Percentiles rank a stretch among this genome's conserved stretches.
Evolutionary conservation across 1,140 invertebrate species (phyloP).

Genomic region (Drosophila nigromelanica): DNA sequence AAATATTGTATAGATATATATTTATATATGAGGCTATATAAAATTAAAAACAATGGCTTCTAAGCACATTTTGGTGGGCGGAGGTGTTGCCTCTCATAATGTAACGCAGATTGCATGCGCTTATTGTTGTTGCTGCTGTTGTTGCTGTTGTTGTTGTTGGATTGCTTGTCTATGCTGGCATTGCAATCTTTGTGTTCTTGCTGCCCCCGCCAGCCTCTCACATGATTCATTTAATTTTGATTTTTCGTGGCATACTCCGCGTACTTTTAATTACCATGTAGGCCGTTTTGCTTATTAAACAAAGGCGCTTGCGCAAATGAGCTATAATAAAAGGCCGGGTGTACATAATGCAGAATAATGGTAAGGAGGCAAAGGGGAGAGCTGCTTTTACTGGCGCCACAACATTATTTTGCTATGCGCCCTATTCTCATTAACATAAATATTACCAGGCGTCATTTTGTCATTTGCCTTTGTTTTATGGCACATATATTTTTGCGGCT

Average conservation of each 20-base stretch:
- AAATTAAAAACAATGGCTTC: slow-evolving; percentile 59
- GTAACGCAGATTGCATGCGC: slow-evolving; percentile 50
- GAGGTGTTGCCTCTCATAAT: slow-evolving; percentile 57
- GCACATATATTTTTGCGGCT: slow-evolving; percentile 41
- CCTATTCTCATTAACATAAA: slow-evolving; percentile 31
- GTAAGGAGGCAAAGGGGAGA: not conserved
- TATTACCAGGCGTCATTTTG: slow-evolving; percentile 56
- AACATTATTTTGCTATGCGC: slow-evolving; percentile 43
- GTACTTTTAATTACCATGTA: slow-evolving; percentile 74
- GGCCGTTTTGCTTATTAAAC: slow-evolving; percentile 75
- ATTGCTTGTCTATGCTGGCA: slow-evolving; percentile 13
- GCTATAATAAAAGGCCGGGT: not conserved
- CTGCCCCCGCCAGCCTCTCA: slow-evolving; percentile 9
- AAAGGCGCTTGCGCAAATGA: slow-evolving; percentile 58
- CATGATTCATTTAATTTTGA: slow-evolving; percentile 42
- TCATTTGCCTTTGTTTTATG: slow-evolving; percentile 43
- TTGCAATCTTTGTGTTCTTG: slow-evolving; percentile 26
- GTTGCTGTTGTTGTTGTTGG: slow-evolving; percentile 15
- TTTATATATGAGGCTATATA: slow-evolving; percentile 12
- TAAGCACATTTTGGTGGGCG: slow-evolving; percentile 65
- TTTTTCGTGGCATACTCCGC: slow-evolving; percentile 12
- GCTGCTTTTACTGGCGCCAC: slow-evolving; percentile 57
- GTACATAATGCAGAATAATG: slow-evolving; percentile 9
- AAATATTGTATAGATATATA: slow-evolving; percentile 39
- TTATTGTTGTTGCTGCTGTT: slow-evolving; percentile 45